Evolutionary conservation across 2,113 vertebrate species (phyloP).

Genomic region (Platysteira castanea): DNA sequence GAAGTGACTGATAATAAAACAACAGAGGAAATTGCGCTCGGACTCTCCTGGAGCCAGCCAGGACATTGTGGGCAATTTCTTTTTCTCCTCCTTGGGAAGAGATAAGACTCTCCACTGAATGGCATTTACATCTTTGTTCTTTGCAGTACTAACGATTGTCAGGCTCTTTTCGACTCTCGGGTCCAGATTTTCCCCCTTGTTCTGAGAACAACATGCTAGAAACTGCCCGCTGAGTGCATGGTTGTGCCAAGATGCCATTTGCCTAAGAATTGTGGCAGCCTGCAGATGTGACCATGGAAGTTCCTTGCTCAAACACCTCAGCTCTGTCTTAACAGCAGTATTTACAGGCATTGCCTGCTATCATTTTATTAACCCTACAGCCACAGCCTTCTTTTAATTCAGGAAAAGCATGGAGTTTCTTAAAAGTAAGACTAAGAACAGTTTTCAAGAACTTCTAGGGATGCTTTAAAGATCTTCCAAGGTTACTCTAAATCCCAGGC

Average conservation of each 20-base stretch:
- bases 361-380: not conserved
- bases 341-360: not conserved
- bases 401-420: not conserved
- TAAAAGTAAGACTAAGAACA: not conserved
- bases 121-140: not conserved
- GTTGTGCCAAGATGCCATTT: not conserved
- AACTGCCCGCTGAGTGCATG: not conserved
- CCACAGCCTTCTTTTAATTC: not conserved
- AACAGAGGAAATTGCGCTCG: not conserved
- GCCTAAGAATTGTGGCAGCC: not conserved
- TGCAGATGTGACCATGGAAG: not conserved
- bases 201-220: not conserved
- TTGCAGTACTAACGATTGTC: not conserved
- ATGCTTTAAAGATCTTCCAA: not conserved
- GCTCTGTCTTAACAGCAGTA: not conserved
- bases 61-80: not conserved
- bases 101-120: not conserved
- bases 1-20: not conserved
- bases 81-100: not conserved
- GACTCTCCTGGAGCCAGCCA: not conserved
- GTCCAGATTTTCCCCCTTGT: not conserved
- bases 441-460: not conserved
- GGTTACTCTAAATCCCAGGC: not conserved
- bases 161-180: not conserved
- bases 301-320: not conserved